Evolutionary conservation across 2,113 vertebrate species (phyloP), one percentile per base, ranked within the genome.

Genomic region (Salvelinus namaycush): DNA sequence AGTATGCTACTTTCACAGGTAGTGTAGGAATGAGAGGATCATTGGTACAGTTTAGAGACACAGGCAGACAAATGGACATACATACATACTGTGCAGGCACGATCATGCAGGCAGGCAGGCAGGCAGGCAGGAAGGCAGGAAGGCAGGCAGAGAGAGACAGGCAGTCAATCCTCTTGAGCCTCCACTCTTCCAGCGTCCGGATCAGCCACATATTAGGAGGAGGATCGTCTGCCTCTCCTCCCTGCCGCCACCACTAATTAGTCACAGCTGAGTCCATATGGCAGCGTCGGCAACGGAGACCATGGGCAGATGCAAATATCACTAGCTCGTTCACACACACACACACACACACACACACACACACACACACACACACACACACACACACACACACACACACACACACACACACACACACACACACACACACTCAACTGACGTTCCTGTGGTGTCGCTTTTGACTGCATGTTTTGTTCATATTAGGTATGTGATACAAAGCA

Each of bases 211-310:
- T 67, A 67, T 80, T 60, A 72, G n/a, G 29, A 26, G 60, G 59
- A 65, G 65, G 29, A 27, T 59, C 24, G 71, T 67, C 70, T 59
- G 13, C 16, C 59, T 67, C 48, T 67, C 73, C 75, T 70, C 48
- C 20, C 24, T 22, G 66, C 51, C 8, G 66, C 18, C 66, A 22
- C 44, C 48, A 29, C 48, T 78, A 82, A 78, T 82, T 80, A 83
- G 76, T 81, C 66, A 57, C 65, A 75, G 80, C 39, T 77, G 54
- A 76, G 65, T 29, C 29, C 59, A 65, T 82, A 48, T 69, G 11
- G 27, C 57, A 13, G 44, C 54, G 72, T 75, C 39, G 29, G n/a
- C 34, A 60, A 69, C 29, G 22, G 49, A 77, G 83, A 73, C 67
- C 70, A 49, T 74, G 48, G 34, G 57, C 69, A 44, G 69, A 68